phyloP scores from a whole-genome alignment of 2,113 vertebrate species.

The Amblyopsis rosae region DNA sequence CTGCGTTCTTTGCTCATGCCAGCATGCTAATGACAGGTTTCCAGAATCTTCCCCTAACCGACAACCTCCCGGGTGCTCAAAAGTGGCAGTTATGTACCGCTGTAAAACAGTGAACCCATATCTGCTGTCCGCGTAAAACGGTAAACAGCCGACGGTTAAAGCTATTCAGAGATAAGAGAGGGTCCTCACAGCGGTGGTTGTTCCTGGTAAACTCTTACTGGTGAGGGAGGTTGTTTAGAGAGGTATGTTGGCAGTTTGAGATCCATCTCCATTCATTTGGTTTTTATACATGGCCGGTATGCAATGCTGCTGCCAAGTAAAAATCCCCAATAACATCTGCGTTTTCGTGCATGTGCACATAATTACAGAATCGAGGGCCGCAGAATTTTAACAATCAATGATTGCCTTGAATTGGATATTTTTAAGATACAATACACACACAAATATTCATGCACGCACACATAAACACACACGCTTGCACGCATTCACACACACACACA shows the following conservation, averaged over 20 bases:
- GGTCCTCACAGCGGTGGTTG: constrained; percentile 13
- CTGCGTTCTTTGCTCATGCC: constrained; percentile 38
- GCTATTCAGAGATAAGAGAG: constrained; percentile 45
- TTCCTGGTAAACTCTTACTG: constrained; percentile 31
- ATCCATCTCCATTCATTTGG: constrained; percentile 45
- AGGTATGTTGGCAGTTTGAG: constrained; percentile 48
- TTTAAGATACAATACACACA: background rate
- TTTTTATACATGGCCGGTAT: constrained; percentile 35
- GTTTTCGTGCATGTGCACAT: constrained; percentile 18
- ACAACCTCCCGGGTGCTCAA: constrained; percentile 34
- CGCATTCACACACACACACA: too few relatives aligned
- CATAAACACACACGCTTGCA: too few relatives aligned
- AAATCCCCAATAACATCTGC: constrained; percentile 48
- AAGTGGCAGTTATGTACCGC: constrained; percentile 43
- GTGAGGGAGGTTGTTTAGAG: constrained; percentile 36
- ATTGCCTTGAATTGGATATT: constrained; percentile 3
- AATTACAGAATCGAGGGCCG: constrained; percentile 5
- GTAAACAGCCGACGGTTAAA: constrained; percentile 49
- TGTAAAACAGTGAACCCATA: constrained; percentile 57
- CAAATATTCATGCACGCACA: background rate
- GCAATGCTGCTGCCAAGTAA: constrained; percentile 27
- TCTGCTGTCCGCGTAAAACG: constrained; percentile 21
- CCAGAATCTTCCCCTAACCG: constrained; percentile 35
- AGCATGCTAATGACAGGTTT: constrained; percentile 54
- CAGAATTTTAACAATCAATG: constrained; percentile 27